These are phyloP conservation scores for Agraylea sexmaculata DNA, from an alignment of 1,140 invertebrate species.

Conservation along the genomic window DNA sequence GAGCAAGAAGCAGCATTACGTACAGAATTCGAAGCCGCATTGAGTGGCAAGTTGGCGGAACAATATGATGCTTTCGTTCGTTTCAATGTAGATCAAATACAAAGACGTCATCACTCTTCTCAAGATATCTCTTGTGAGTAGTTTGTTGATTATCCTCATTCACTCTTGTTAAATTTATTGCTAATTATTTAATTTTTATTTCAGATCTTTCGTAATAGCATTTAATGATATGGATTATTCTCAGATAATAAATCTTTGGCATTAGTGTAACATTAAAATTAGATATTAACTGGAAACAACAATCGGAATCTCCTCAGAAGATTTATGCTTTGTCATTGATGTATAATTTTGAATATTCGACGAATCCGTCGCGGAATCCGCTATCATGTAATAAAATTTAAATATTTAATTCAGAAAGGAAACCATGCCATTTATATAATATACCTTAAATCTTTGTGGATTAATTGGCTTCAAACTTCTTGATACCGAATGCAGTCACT, in stretches of 20 bases:
- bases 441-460: too few relatives aligned
- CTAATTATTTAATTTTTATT: constrained; percentile 2
- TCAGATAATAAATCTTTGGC: constrained; percentile 2
- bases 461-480: too few relatives aligned
- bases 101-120: constrained; percentile 68
- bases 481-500: too few relatives aligned
- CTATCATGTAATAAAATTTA: too few relatives aligned
- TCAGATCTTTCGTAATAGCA: constrained; percentile 20
- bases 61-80: constrained; percentile 97
- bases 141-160: not conserved
- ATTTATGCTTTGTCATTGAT: constrained; percentile 1
- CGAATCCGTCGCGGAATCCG: too few relatives aligned
- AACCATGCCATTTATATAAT: too few relatives aligned
- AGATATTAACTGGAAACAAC: constrained; percentile 3
- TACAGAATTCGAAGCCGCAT: constrained; percentile 85
- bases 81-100: constrained; percentile 94
- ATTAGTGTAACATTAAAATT: constrained; percentile 4
- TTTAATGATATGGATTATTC: constrained; percentile 3
- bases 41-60: constrained; percentile 85
- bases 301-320: constrained; percentile 5
- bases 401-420: too few relatives aligned
- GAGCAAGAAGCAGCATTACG: constrained; percentile 84
- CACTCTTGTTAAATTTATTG: not conserved
- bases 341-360: too few relatives aligned
- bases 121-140: constrained; percentile 20